Base-by-base conservation (phyloP, 2,888 invertebrate genomes). In the Rhagonycha lutea region DNA sequence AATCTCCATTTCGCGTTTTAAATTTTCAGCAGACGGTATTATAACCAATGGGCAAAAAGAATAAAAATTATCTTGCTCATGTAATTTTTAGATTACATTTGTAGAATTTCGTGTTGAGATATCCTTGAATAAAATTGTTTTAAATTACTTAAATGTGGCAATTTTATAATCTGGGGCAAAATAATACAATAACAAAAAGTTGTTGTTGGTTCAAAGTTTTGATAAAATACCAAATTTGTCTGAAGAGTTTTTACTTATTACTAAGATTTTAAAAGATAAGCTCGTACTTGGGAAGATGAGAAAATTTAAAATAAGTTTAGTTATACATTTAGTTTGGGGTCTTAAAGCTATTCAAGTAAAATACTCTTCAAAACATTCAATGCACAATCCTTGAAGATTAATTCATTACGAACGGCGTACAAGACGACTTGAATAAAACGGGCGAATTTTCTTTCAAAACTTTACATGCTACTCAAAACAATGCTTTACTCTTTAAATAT, bases 111-210 rank as follows among this genome's bases (percentile, higher is more conserved):
- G 65, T 70, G 65, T 32, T 24, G 47, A 24, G 26, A 11, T 29
- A 67, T 60, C 74, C 74, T 74, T 70, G 74, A 70, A 70, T 68
- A 63, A 69, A 74, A 70, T 74, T 67, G 70, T 61, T 69, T 32
- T 61, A 70, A 74, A 74, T 70, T 74, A 65, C 65, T 14, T 70
- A 74, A 74, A 70, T 70, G 47, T 28, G 63, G 23, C 73, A 62
- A 70, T 74, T 70, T 74, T 69, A 74, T 74, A 73, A 73, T 73
- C 63, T 73, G 61, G 70, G 68, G 74, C 73, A 74, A 47, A 70
- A 68, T 68, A 70, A 62, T 70, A 70, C 61, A 74, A 74, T 65
- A 65, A 69, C 70, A 65, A 74, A 70, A 74, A 65, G 24, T 65
- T 65, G 63, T 65, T 65, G 63, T 65, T 65, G 23, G 8, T 26